Base-by-base conservation (phyloP, 2,888 invertebrate species). In the Taenaris catops region DNA sequence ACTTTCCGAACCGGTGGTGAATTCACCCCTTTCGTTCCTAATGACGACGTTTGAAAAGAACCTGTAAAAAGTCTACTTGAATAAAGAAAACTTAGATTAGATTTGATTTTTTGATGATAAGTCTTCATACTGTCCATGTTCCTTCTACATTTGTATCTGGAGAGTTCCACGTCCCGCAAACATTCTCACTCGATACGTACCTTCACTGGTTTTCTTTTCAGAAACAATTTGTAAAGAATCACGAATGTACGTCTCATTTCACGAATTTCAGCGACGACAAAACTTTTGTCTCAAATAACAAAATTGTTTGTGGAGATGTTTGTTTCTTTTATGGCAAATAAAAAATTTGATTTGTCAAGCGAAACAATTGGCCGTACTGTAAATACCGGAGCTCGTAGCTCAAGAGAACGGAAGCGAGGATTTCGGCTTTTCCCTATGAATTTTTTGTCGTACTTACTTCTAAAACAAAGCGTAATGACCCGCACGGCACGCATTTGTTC, bases 401-500 rank as follows among this genome's bases (percentile, higher is more conserved):
- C 60, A 69, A 74, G 79, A 74, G 78, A 58, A 55, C 62, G 75
- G 68, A 76, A 71, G 59, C 67, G 52, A 64, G 71, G 73, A 72
- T 68, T 75, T 72, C 55, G 63, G 69, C 66, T 72, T 79, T 81
- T 70, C 58, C 67, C 60, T 48, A 63, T 59, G 64, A 65, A 60
- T 78, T 83, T 81, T 83, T 83, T 79, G 69, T 75, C 67, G 70
- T 79, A 70, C 74, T 80, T 78, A 69, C 68, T 68, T 63, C 69
- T 75, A 80, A 83, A 86, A 84, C 84, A 84, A 83, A 78, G 81
- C 81, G 69, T 83, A 86, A 84, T 83, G 83, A 81, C 81, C 83
- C 76, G 73, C 74, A 73, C 76, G 76, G 78, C 64, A 83, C 83
- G 83, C 81, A 78, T 83, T 86, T 86, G 84, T 84, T 81, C 75